Evolutionary conservation across 92 coral and sea anemone genomes (phyloP).

Genomic region (Palythoa grandiflora): DNA sequence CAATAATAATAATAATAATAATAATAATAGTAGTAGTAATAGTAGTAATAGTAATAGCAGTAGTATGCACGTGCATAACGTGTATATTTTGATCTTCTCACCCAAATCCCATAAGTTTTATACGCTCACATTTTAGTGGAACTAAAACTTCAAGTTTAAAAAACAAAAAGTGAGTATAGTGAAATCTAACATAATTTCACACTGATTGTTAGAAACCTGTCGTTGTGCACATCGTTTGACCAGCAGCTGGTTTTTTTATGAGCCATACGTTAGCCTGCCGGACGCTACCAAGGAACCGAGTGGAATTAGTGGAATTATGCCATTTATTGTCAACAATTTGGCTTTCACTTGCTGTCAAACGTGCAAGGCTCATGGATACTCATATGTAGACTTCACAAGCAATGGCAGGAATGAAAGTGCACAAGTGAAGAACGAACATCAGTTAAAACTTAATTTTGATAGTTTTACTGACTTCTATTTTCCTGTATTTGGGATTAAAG

Average conservation of each 20-base stretch:
- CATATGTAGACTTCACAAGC: slow-evolving; percentile 21
- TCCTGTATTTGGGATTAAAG: slow-evolving; percentile 6
- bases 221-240: slow-evolving; percentile 40
- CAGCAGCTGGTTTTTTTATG: slow-evolving; percentile 10
- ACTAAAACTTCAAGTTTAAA: not conserved
- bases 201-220: slow-evolving; percentile 7
- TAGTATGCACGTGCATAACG: too few relatives aligned
- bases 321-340: slow-evolving; percentile 18
- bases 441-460: slow-evolving; percentile 14
- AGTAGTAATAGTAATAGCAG: too few relatives aligned
- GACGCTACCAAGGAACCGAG: not conserved
- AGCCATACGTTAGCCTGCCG: slow-evolving; percentile 19
- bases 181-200: too few relatives aligned
- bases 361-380: slow-evolving; percentile 38
- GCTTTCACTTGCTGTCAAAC: slow-evolving; percentile 44
- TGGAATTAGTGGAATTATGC: slow-evolving; percentile 25
- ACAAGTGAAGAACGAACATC: not conserved
- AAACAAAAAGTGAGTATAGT: not conserved
- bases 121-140: too few relatives aligned
- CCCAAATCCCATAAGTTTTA: too few relatives aligned
- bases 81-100: too few relatives aligned
- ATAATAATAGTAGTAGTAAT: too few relatives aligned
- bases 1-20: too few relatives aligned
- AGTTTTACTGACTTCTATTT: slow-evolving; percentile 34
- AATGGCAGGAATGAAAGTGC: slow-evolving; percentile 18